phyloP scores from a whole-genome alignment of 2,888 invertebrate species.

The Tinea pellionella region DNA sequence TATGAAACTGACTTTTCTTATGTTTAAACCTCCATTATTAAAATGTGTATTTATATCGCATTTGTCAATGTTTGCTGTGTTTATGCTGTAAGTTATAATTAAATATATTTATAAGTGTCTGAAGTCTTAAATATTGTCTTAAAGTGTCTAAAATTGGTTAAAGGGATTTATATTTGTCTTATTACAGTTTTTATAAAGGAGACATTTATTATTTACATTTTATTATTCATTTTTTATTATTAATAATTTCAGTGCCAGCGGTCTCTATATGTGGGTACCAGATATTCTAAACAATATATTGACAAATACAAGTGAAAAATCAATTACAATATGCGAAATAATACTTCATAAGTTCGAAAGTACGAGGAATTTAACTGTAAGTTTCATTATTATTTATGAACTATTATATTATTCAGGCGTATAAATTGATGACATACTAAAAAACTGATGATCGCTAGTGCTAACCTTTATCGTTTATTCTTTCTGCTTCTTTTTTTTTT shows the following conservation, averaged over 20 bases:
- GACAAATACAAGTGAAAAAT: conserved; percentile 32
- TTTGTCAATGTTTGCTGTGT: conserved; percentile 57
- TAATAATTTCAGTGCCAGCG: conserved; percentile 49
- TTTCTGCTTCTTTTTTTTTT: too few relatives aligned
- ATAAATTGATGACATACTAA: too few relatives aligned
- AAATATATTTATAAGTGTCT: too few relatives aligned
- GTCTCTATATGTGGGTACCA: conserved; percentile 70
- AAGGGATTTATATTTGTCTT: too few relatives aligned
- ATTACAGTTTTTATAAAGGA: too few relatives aligned
- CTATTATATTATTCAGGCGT: too few relatives aligned
- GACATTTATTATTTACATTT: too few relatives aligned
- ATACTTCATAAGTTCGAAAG: conserved; percentile 44
- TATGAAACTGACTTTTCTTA: conserved; percentile 36
- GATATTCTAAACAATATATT: conserved; percentile 67
- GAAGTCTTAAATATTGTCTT: too few relatives aligned
- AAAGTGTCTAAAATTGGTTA: too few relatives aligned
- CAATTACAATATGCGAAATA: conserved; percentile 49
- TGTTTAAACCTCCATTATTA: conserved; percentile 48
- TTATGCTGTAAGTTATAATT: conserved; percentile 50
- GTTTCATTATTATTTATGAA: too few relatives aligned
- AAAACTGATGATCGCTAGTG: too few relatives aligned
- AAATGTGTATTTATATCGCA: conserved; percentile 52
- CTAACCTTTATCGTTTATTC: too few relatives aligned
- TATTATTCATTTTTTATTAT: not conserved
- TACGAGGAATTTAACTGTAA: conserved; percentile 26